Evolutionary conservation across 2,888 invertebrate genomes (phyloP).

Genomic region (Leptinotarsa peninsularis): DNA sequence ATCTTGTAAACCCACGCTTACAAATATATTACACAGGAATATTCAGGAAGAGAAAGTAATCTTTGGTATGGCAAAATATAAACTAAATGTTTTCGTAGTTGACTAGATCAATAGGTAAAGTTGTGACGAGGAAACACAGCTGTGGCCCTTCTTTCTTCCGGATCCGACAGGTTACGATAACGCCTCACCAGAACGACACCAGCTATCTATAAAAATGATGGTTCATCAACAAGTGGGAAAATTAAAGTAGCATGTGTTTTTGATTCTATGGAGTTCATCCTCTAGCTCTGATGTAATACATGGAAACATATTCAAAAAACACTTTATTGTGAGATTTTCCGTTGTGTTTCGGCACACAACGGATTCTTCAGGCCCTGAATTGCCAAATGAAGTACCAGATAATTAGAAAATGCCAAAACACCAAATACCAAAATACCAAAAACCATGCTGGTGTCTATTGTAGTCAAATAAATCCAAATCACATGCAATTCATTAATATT

Average conservation of each 20-base stretch:
- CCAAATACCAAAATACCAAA: not conserved
- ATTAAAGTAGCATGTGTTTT: too few relatives aligned
- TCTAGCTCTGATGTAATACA: too few relatives aligned
- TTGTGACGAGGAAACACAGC: conserved; percentile 75
- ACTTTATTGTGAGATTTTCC: too few relatives aligned
- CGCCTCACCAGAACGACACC: conserved; percentile 84
- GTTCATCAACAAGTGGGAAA: too few relatives aligned
- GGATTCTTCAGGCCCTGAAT: too few relatives aligned
- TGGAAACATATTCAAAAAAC: too few relatives aligned
- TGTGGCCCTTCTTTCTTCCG: conserved; percentile 78
- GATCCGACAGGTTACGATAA: conserved; percentile 85
- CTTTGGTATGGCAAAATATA: conserved; percentile 54
- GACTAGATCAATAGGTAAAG: conserved; percentile 64
- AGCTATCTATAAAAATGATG: conserved; percentile 73
- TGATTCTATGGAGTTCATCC: too few relatives aligned
- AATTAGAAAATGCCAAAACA: not conserved
- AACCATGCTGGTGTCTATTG: not conserved
- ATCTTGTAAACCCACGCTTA: conserved; percentile 18
- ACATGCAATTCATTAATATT: conserved; percentile 3
- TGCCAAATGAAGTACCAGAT: not conserved
- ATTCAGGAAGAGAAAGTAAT: conserved; percentile 24
- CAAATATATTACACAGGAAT: conserved; percentile 24
- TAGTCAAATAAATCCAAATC: not conserved
- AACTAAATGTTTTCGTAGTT: conserved; percentile 29
- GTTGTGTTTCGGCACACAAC: too few relatives aligned